Evolutionary conservation across 2,888 invertebrate species (phyloP).

Genomic region (Tenthredo livida): DNA sequence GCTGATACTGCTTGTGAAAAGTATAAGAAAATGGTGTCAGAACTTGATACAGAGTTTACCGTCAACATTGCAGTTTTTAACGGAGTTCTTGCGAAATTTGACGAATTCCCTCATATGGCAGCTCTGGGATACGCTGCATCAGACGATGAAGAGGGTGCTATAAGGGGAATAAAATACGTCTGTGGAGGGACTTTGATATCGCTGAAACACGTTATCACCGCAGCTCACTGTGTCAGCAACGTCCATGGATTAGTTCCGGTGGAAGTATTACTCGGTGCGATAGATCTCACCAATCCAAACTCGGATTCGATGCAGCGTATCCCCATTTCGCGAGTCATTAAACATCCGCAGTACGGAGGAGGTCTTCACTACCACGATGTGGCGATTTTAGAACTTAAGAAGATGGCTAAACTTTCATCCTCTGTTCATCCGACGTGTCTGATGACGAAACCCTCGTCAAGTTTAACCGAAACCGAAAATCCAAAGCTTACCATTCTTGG

Average conservation of each 20-base stretch:
- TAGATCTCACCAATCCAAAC: not conserved
- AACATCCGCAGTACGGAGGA: conserved; percentile 69
- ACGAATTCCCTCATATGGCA: conserved; percentile 70
- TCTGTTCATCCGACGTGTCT: conserved; percentile 70
- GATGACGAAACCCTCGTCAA: conserved; percentile 64
- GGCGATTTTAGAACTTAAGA: conserved; percentile 67
- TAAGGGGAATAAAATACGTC: conserved; percentile 61
- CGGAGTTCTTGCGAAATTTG: not conserved
- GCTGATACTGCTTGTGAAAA: conserved; percentile 18
- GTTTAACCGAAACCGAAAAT: conserved; percentile 48
- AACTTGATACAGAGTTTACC: not conserved
- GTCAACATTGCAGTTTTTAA: not conserved
- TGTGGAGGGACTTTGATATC: conserved; percentile 74
- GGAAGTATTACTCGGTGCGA: conserved; percentile 61
- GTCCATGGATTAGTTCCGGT: conserved; percentile 64
- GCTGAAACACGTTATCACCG: conserved; percentile 68
- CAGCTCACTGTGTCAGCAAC: conserved; percentile 73
- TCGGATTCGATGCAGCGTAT: not conserved
- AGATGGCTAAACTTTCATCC: conserved; percentile 59
- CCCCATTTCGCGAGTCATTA: conserved; percentile 62
- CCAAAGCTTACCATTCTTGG: conserved; percentile 64
- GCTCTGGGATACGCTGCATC: conserved; percentile 67
- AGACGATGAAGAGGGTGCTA: conserved; percentile 51
- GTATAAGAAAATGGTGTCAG: not conserved
- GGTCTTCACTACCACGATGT: conserved; percentile 69